Evolutionary conservation across 2,888 invertebrate genomes (phyloP).

Genomic region (Tetranychus piercei): DNA sequence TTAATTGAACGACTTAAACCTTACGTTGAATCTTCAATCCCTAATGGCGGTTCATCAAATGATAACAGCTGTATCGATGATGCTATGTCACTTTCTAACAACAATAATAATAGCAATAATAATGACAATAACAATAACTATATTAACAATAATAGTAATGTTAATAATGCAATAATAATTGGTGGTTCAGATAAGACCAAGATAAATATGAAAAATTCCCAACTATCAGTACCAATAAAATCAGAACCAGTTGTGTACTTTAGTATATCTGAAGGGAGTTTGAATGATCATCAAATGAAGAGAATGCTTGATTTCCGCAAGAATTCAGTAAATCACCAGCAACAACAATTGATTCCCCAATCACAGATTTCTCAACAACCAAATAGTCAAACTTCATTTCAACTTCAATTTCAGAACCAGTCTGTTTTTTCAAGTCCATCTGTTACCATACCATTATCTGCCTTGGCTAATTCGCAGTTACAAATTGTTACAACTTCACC

Average conservation of each 20-base stretch:
- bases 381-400: slow-evolving; percentile 31
- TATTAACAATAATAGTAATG: neutral
- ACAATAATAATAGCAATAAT: neutral
- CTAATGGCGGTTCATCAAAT: neutral
- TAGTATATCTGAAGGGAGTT: too few relatives aligned
- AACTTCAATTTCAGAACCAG: slow-evolving; percentile 26
- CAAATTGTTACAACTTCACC: slow-evolving; percentile 23
- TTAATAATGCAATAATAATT: too few relatives aligned
- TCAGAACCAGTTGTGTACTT: too few relatives aligned
- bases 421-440: neutral
- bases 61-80: neutral
- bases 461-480: slow-evolving; percentile 22
- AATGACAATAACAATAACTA: too few relatives aligned
- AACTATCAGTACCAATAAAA: too few relatives aligned
- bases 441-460: slow-evolving; percentile 6
- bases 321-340: neutral
- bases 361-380: slow-evolving; percentile 35
- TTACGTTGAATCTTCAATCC: slow-evolving; percentile 31
- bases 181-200: too few relatives aligned
- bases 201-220: too few relatives aligned
- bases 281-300: too few relatives aligned
- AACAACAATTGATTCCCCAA: neutral
- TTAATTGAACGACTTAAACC: slow-evolving; percentile 71
- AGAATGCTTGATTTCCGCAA: too few relatives aligned
- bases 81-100: neutral